phyloP scores from a whole-genome alignment of 1,140 invertebrate species.

The Musca vetustissima region DNA sequence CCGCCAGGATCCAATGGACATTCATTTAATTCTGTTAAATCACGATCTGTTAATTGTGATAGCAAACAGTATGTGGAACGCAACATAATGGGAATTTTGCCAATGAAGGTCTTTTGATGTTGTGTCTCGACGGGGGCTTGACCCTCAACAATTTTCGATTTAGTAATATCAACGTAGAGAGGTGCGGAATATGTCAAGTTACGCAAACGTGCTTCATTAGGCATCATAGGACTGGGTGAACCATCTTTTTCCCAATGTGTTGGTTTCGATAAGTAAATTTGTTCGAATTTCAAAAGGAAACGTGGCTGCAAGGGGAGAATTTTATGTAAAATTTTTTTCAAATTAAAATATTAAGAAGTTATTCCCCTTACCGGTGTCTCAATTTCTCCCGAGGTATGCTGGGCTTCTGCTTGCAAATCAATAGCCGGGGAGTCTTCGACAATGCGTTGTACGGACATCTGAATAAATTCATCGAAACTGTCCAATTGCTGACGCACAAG shows the following conservation, averaged over 20 bases:
- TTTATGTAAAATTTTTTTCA: not conserved
- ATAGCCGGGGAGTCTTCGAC: constrained; percentile 98
- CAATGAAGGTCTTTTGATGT: constrained; percentile 97
- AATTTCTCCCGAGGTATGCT: constrained; percentile 89
- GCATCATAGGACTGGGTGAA: constrained; percentile 98
- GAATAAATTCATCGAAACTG: constrained; percentile 99
- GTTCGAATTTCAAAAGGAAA: constrained; percentile 95
- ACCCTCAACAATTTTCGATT: constrained; percentile 88
- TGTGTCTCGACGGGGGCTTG: constrained; percentile 91
- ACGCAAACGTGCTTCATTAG: constrained; percentile 90
- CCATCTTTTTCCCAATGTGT: constrained; percentile 99
- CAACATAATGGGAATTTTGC: constrained; percentile 99
- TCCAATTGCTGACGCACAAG: constrained; percentile 97
- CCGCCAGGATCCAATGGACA: constrained; percentile 97
- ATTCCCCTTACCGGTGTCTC: constrained; percentile 75
- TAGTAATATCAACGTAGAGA: constrained; percentile 97
- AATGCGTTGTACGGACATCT: constrained; percentile 98
- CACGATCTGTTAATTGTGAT: constrained; percentile 92
- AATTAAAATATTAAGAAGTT: not conserved
- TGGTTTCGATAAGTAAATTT: constrained; percentile 98
- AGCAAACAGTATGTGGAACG: constrained; percentile 95
- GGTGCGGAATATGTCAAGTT: constrained; percentile 95
- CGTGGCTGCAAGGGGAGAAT: constrained; percentile 65
- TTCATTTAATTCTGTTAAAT: constrained; percentile 98
- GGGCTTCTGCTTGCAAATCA: constrained; percentile 95